Base-by-base conservation (phyloP, 2,113 vertebrate species). In the Arizona elegans region DNA sequence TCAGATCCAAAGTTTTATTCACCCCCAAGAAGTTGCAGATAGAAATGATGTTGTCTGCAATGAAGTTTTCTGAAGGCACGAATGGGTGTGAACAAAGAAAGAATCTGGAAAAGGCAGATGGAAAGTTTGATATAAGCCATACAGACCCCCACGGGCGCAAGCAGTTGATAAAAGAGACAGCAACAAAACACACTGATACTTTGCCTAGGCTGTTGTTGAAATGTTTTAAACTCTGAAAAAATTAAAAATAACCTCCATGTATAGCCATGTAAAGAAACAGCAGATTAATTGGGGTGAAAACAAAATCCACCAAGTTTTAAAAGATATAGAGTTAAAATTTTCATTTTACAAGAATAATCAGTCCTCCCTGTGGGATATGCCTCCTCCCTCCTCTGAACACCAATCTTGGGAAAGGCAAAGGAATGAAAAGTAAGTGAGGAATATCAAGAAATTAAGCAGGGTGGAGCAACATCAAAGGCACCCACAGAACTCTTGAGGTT, bases 371-470 rank as follows among this genome's bases (percentile, higher is more conserved):
- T 8, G n/a, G 43, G 58, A 33, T 8, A 50, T 47, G 43, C n/a
- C 33, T 43, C 29, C 26, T 24, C 59, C 9, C 5, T 5, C 15
- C 26, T 38, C 53, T 38, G 55, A 91, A 53, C 33, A 43, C 70
- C 50, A 85, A 90, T 94, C 90, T 94, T 94, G 81, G 93, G 91
- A 93, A 95, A 94, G 3, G 23, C 26, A 33, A 58, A 92, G 70
- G 65, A 92, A 1, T 54, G 10, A 88, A 88, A 96, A 96, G 96
- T 93, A 95, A 96, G 97, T 96, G 91, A 93, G 93, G 33, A 95
- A 92, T 81, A 15, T 87, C 58, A 24, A 96, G 93, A 11, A 96
- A 91, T 94, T 1, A 87, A 94, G 52, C 90, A 93, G 38, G 90
- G 93, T 65, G 43, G 95, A 19, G 95, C 96, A 91, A 94, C 95